Percentiles rank a stretch among this genome's conserved stretches.
Evolutionary conservation across 2,888 invertebrate genomes (phyloP).

Genomic region (Conus canariensis): DNA sequence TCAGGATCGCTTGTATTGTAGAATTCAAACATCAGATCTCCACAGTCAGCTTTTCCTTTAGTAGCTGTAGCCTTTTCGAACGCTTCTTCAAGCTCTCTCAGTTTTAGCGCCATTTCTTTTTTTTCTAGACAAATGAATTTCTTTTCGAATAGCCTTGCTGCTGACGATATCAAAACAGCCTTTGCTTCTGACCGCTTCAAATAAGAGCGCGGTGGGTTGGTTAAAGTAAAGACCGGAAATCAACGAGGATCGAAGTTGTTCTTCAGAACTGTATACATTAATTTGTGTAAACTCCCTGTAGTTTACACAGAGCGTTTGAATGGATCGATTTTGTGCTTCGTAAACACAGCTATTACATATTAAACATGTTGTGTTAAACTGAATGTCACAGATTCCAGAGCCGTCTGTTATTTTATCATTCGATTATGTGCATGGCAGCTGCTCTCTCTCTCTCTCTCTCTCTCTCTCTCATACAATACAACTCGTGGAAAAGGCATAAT

Average conservation of each 20-base stretch:
- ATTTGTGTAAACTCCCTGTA: too few relatives aligned
- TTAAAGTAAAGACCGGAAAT: slow-evolving; percentile 7
- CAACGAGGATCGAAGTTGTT: not conserved
- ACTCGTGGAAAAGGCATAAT: too few relatives aligned
- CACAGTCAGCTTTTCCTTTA: not conserved
- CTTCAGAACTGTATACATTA: not conserved
- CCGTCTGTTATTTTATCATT: too few relatives aligned
- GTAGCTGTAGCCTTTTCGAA: not conserved
- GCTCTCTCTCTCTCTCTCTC: too few relatives aligned
- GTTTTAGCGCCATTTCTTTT: not conserved
- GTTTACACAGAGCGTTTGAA: too few relatives aligned
- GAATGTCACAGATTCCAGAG: too few relatives aligned
- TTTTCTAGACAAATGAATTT: not conserved
- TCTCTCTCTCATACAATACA: too few relatives aligned
- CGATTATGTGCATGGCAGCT: too few relatives aligned
- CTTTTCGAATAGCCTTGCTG: not conserved
- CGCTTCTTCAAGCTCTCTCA: not conserved
- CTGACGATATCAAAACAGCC: too few relatives aligned
- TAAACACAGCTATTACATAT: too few relatives aligned
- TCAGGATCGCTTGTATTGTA: not conserved
- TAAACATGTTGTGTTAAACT: too few relatives aligned
- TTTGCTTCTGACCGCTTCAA: not conserved
- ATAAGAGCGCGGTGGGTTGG: not conserved
- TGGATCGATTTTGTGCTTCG: too few relatives aligned
- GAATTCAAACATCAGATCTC: slow-evolving; percentile 22